Conservation (phyloP, 35 echinoderm and acorn worm genomes). For the Nesometra sesokonis region DNA sequence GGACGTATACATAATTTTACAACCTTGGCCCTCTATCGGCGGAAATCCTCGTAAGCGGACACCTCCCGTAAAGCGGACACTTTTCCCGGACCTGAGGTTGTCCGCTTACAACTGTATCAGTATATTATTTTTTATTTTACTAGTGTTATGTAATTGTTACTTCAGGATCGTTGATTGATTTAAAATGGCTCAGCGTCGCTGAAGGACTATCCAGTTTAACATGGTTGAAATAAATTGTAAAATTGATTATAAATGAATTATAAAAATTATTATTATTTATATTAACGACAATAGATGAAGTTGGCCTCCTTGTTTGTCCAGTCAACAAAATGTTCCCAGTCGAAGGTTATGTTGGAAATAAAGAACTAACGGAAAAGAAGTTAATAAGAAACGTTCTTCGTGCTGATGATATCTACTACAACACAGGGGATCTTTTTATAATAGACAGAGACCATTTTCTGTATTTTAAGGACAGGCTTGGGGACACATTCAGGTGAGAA, state of each 20-base stretch:
- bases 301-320: constrained; percentile 75
- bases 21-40: no score
- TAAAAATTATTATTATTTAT: neutral
- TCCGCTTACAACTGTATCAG: no score
- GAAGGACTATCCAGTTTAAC: no score
- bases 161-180: no score
- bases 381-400: constrained; percentile 57
- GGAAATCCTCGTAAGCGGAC: no score
- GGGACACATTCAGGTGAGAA: constrained; percentile 87
- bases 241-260: neutral
- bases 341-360: constrained; percentile 87
- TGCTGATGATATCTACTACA: constrained; percentile 84
- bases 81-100: no score
- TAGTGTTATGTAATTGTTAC: no score
- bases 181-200: no score
- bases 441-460: constrained; percentile 60
- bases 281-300: constrained; percentile 38
- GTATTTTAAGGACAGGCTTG: constrained; percentile 91
- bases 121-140: no score
- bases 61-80: no score
- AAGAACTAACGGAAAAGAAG: constrained; percentile 79
- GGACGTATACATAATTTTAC: no score
- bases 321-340: constrained; percentile 85
- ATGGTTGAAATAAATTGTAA: no score
- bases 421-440: constrained; percentile 83